Conservation (phyloP, 2,113 vertebrate species). For the Epinephelus fuscoguttatus region DNA sequence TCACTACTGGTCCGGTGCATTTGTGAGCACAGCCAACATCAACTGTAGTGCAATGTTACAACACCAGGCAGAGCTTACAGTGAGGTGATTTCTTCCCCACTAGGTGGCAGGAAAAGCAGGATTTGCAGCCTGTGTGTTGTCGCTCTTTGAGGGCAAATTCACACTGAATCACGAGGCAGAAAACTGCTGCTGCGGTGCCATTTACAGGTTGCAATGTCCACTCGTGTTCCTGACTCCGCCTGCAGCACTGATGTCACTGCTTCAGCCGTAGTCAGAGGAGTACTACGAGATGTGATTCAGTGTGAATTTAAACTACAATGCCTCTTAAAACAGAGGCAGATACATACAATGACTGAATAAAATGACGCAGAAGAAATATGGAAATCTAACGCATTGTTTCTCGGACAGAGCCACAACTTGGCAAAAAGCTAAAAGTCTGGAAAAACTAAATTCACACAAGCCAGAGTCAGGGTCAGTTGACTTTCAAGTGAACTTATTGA, state of each 20-base stretch:
- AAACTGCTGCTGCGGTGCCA: neutral
- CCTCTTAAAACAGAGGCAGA: slow-evolving; percentile 81
- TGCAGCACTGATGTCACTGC: neutral
- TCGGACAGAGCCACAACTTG: slow-evolving; percentile 17
- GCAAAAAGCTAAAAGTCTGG: slow-evolving; percentile 9
- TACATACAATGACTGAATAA: slow-evolving; percentile 32
- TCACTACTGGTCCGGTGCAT: neutral
- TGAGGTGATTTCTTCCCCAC: slow-evolving; percentile 34
- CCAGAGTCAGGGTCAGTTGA: neutral
- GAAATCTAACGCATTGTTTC: slow-evolving; percentile 16
- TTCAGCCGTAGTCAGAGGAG: neutral
- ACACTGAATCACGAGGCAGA: slow-evolving; percentile 10
- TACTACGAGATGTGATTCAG: neutral
- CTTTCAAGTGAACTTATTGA: slow-evolving; percentile 8
- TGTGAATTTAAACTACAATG: slow-evolving; percentile 42
- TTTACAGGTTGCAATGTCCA: neutral
- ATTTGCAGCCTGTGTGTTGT: neutral
- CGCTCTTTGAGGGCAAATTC: slow-evolving; percentile 16
- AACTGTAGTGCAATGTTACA: neutral
- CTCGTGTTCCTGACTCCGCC: neutral
- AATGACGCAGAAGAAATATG: slow-evolving; percentile 44
- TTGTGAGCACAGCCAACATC: neutral
- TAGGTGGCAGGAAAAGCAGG: neutral
- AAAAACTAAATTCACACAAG: neutral
- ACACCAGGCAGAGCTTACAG: slow-evolving; percentile 1